These are phyloP conservation scores for Synanthedon andrenaeformis DNA, from an alignment of 2,888 invertebrate genomes.

Conservation along the genomic window DNA sequence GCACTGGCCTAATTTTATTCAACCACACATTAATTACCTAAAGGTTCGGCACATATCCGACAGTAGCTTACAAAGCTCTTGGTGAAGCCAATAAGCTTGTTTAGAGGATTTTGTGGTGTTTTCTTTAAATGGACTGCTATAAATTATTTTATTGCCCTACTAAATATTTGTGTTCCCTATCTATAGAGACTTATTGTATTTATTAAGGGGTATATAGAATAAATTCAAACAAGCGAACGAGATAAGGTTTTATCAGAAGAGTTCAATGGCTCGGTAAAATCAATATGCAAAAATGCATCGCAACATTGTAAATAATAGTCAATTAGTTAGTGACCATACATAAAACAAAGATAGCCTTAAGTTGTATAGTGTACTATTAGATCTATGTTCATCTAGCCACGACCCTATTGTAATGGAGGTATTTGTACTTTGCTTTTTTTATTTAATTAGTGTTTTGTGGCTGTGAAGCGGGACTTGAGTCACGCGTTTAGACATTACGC, in stretches of 20 bases:
- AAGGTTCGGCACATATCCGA: no score
- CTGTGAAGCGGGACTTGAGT: slow-evolving; percentile 57
- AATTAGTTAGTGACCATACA: slow-evolving; percentile 1
- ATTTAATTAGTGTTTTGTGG: slow-evolving; percentile 62
- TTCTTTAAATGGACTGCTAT: no score
- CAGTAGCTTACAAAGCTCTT: not conserved
- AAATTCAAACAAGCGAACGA: no score
- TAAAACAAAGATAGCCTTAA: slow-evolving; percentile 36
- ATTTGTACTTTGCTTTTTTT: slow-evolving; percentile 53
- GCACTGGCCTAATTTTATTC: slow-evolving; percentile 2
- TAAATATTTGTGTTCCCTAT: no score
- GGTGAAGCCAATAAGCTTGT: no score
- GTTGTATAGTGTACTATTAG: slow-evolving; percentile 17
- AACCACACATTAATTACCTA: no score
- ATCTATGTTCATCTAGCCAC: slow-evolving; percentile 36
- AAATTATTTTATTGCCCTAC: no score
- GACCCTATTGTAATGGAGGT: slow-evolving; percentile 18
- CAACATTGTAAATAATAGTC: not conserved
- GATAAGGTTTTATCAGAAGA: not conserved
- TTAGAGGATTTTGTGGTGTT: no score
- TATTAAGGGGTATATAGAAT: no score
- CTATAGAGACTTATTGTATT: no score
- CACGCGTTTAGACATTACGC: slow-evolving; percentile 56
- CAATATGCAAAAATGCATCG: no score
- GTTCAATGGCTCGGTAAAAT: slow-evolving; percentile 7